Base-by-base conservation (phyloP, 1,140 invertebrate species). In the Conus ventricosus region DNA sequence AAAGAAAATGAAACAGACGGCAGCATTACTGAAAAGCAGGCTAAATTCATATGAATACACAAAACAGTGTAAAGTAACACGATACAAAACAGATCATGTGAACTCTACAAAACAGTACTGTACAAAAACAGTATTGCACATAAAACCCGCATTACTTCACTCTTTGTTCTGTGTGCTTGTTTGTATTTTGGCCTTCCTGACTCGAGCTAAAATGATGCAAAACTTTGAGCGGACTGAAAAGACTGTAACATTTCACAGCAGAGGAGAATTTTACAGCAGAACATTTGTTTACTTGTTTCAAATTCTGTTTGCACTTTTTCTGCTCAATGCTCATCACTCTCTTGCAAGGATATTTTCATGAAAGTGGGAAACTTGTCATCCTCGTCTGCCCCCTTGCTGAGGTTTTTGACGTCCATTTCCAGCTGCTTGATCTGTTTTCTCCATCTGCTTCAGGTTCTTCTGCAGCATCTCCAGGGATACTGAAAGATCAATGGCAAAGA, bases 401-500 rank as follows among this genome's bases (percentile, higher is more conserved):
- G 87, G 88, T 98, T 98, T 89, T 97, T 96, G 53, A 99, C 94
- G 96, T 99, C 98, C 10, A 97, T 97, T 94, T 99, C 98, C 60
- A 99, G 94, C 94, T 98, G 97, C 89, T 97, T 96, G 5, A 99
- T 96, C 90, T 97, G 97, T 51, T 96, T 96, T 96, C 89, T 98
- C 97, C 97, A 99, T 99, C 94, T 97, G 97, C 87, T 97, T 96
- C 83, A 99, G 95, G 1, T 97, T 96, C 93, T 98, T 98, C 92
- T 98, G 97, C 83, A 99, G 96, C 85, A 96, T 97, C 91, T 99
- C 98, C 91, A 97, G 96, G 0, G 98, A 98, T 0, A 99, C 98
- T 78, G 97, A 27, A 89, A 57, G 51, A 89, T 63, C 57, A 67
- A 3, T 25, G 10, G n/a, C 84, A 85, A 15, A 71, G 57, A 71